These are phyloP conservation scores for Reinhardtius hippoglossoides DNA, from an alignment of 2,113 vertebrate species.

Conservation along the genomic window DNA sequence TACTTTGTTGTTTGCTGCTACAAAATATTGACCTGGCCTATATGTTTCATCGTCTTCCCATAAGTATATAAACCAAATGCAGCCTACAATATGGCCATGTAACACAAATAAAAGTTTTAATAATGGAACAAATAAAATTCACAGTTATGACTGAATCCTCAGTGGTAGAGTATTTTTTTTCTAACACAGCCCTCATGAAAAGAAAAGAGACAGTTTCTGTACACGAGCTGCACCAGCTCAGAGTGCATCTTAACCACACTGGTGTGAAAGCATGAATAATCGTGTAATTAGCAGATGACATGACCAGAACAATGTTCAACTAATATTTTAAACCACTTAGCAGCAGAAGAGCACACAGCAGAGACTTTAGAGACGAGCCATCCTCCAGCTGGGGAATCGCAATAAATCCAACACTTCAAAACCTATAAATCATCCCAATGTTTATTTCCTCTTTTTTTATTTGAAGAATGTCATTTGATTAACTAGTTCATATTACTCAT, in stretches of 20 bases:
- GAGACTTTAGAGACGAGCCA: constrained; percentile 8
- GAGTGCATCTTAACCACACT: constrained; percentile 15
- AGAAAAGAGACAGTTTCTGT: neutral
- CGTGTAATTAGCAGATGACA: constrained; percentile 30
- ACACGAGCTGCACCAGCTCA: neutral
- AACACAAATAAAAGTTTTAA: neutral
- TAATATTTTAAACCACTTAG: neutral
- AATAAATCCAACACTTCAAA: neutral
- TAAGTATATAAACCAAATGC: neutral
- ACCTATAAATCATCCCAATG: neutral
- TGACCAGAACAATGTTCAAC: neutral
- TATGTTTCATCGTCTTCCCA: neutral
- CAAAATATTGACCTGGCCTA: neutral
- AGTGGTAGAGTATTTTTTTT: neutral
- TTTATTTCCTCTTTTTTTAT: neutral
- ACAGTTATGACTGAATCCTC: neutral
- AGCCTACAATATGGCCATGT: neutral
- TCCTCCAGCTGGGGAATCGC: neutral
- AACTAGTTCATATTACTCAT: neutral
- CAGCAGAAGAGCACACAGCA: neutral
- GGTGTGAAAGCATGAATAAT: constrained; percentile 45
- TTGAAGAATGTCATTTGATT: neutral
- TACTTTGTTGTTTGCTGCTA: neutral
- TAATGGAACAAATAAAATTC: neutral
- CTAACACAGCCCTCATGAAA: neutral